Evolutionary conservation across 2,888 invertebrate genomes (phyloP).

Genomic region (Nycteola revayana): DNA sequence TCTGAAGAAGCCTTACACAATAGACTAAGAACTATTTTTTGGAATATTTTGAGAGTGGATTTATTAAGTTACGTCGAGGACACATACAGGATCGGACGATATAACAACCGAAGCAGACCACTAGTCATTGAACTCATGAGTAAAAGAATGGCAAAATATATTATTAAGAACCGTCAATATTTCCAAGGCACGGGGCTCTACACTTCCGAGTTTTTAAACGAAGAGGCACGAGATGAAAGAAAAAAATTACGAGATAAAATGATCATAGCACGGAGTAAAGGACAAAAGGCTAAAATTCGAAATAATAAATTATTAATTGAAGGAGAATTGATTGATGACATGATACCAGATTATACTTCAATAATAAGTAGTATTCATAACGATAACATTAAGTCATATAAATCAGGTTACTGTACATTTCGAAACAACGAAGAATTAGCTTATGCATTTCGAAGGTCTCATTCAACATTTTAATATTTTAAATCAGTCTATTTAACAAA

Average conservation of each 20-base stretch:
- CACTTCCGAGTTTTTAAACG: constrained; percentile 1
- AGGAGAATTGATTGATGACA: neutral
- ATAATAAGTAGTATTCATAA: no score
- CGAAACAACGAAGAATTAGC: no score
- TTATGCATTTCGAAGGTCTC: no score
- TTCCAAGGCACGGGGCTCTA: constrained; percentile 1
- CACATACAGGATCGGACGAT: constrained; percentile 3
- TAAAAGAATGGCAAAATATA: constrained; percentile 6
- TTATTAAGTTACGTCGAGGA: constrained; percentile 1
- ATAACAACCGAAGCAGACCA: constrained; percentile 2
- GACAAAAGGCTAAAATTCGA: constrained; percentile 6
- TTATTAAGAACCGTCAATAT: neutral
- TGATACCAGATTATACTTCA: no score
- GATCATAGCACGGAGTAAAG: constrained; percentile 7
- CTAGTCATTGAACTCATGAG: constrained; percentile 10
- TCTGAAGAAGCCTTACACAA: constrained; percentile 2
- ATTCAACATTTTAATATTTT: no score
- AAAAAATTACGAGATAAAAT: constrained; percentile 7
- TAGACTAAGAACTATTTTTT: constrained; percentile 3
- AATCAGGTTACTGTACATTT: no score
- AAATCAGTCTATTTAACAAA: no score
- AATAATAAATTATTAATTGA: constrained; percentile 8
- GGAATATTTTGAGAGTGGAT: constrained; percentile 1
- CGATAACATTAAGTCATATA: no score
- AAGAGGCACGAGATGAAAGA: constrained; percentile 2